Conservation (phyloP, 2,797 vertebrate species). For the Clamator glandarius region DNA sequence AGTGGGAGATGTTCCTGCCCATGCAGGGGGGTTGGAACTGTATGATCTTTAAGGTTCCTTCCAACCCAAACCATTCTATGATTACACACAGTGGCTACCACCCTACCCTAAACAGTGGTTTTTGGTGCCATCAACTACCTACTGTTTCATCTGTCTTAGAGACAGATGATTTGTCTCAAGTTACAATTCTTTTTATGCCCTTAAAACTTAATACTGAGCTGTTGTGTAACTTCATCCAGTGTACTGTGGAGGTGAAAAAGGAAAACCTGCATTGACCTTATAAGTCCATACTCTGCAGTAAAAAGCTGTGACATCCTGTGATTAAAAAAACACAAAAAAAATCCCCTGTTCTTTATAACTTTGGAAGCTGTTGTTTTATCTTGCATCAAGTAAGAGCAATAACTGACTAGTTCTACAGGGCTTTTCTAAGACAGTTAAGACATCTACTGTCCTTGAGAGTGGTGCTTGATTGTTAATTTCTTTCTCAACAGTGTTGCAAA, state of each 20-base stretch:
- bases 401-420: neutral
- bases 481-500: neutral
- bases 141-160: neutral
- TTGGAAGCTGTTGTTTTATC: neutral
- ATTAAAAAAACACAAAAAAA: too few species aligned
- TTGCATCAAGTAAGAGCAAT: neutral
- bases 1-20: too few species aligned
- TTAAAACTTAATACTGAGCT: neutral
- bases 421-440: neutral
- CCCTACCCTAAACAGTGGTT: neutral
- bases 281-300: neutral
- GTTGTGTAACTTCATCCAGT: neutral
- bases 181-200: neutral
- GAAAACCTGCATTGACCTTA: neutral
- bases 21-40: too few species aligned
- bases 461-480: neutral
- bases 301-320: neutral
- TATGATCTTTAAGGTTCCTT: too few species aligned
- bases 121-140: neutral
- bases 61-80: too few species aligned
- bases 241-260: neutral
- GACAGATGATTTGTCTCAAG: slow-evolving; percentile 31
- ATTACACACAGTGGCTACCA: neutral
- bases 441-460: neutral
- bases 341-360: neutral